phyloP scores from a whole-genome alignment of 2,797 vertebrate species.

The Schizothorax lantsangensis region DNA sequence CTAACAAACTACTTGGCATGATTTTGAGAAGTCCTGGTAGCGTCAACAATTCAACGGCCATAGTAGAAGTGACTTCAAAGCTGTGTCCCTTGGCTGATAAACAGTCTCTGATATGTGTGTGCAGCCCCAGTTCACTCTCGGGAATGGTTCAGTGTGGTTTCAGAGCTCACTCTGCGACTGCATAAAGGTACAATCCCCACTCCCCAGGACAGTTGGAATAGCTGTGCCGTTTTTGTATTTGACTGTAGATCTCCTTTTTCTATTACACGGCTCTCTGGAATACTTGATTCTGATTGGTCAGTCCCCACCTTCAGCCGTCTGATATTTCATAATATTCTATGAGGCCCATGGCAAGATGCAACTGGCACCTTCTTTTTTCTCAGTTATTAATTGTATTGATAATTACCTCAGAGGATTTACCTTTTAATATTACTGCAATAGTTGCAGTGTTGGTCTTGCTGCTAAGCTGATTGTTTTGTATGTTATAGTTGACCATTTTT shows the following conservation, averaged over 20 bases:
- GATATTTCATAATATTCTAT: slow-evolving; percentile 2
- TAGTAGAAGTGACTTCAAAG: slow-evolving; percentile 4
- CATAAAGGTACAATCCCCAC: slow-evolving; percentile 68
- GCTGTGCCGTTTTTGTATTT: not conserved
- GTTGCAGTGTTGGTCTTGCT: not conserved
- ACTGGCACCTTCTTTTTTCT: not conserved
- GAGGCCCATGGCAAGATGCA: not conserved
- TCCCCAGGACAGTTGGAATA: slow-evolving; percentile 22
- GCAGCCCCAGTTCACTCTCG: slow-evolving; percentile 63
- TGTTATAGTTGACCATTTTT: not conserved
- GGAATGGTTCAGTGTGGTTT: slow-evolving; percentile 77
- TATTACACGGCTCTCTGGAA: slow-evolving; percentile 6
- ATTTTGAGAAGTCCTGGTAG: not conserved
- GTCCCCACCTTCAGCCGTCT: not conserved
- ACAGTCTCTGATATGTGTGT: slow-evolving; percentile 57
- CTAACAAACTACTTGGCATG: not conserved
- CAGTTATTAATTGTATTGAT: not conserved
- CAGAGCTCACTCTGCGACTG: slow-evolving; percentile 72
- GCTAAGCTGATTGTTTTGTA: not conserved
- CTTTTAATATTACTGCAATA: not conserved
- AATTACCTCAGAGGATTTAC: not conserved
- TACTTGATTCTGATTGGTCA: not conserved
- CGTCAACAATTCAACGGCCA: not conserved
- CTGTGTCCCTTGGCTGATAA: slow-evolving; percentile 20
- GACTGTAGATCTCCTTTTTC: slow-evolving; percentile 11